Conservation (phyloP, 2,113 vertebrate genomes). For the Corythoichthys haematopterus region DNA sequence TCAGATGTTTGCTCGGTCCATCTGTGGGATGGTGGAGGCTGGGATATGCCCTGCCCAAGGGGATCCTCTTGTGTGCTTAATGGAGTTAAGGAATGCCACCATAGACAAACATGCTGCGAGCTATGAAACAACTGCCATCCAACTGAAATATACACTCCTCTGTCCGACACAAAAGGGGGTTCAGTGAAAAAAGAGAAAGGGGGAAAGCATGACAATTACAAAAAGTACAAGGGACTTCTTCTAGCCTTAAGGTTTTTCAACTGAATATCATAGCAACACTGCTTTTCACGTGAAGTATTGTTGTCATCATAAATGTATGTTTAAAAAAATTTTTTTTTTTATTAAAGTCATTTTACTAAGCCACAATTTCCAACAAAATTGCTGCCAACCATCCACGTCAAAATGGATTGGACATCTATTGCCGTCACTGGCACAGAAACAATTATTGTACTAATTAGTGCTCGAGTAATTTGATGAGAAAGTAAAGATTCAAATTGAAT, state of each 20-base stretch:
- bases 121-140: slow-evolving; percentile 64
- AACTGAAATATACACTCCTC: slow-evolving; percentile 66
- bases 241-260: slow-evolving; percentile 68
- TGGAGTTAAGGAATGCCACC: slow-evolving; percentile 61
- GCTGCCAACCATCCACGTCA: too few species aligned
- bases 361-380: too few species aligned
- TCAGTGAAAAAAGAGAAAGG: slow-evolving; percentile 51
- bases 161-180: slow-evolving; percentile 60
- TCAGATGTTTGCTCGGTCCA: slow-evolving; percentile 56
- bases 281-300: slow-evolving; percentile 37
- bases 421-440: too few species aligned
- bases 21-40: slow-evolving; percentile 39
- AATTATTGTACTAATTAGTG: too few species aligned
- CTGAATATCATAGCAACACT: slow-evolving; percentile 61
- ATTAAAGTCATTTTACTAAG: not conserved
- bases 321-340: not conserved
- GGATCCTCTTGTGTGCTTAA: slow-evolving; percentile 55
- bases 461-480: too few species aligned
- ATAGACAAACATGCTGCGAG: slow-evolving; percentile 68
- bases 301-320: slow-evolving; percentile 50
- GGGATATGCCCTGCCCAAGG: slow-evolving; percentile 56
- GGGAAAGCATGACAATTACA: slow-evolving; percentile 29
- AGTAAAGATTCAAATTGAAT: too few species aligned
- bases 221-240: slow-evolving; percentile 51
- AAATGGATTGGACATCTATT: too few species aligned